Evolutionary conservation across 2,888 invertebrate species (phyloP), one percentile per base, ranked within the genome.

Genomic region (Drosophila rellima): DNA sequence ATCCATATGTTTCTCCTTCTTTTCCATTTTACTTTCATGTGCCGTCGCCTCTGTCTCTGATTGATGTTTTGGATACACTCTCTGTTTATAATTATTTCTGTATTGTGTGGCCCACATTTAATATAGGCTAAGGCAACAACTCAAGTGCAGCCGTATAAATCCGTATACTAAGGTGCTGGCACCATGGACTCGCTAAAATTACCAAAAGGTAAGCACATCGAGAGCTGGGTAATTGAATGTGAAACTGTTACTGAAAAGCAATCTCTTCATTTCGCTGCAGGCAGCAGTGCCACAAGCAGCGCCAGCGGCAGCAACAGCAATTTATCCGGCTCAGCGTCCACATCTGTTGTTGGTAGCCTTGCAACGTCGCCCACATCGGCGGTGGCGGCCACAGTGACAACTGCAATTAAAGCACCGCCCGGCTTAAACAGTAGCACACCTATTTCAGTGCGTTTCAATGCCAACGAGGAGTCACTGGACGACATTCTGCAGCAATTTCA

Each of bases 361-460:
- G 71, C 79, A 20, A 78, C 82, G 37, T 87, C 89, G n/a, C 86
- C 88, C 60, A 82, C 87, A 68, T 70, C 88, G n/a, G 78, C 55
- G 8, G 59, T 59, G 47, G 64, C 85, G 40, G 54, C 76, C 29
- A 54, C 47, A 29, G 63, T 37, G 23, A 17, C 60, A 56, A 37
- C 59, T 18, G 40, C 73, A 18, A 83, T 83, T 35, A 91, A 91
- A 73, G 79, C 91, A 37, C 83, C 83, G n/a, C 83, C 89, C 5
- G 89, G 87, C 45, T 26, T 83, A 23, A 68, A 59, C 70, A 86
- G 88, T 76, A 90, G 88, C 73, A 81, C 92, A 42, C 92, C 92
- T 33, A 91, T 92, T 56, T 90, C 93, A 31, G 92, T 92, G 65
- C 92, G 92, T 57, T 92, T 92, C 65, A 92, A 92, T 86, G 92